Conservation (phyloP, 2,113 vertebrate genomes). For the Tichodroma muraria region DNA sequence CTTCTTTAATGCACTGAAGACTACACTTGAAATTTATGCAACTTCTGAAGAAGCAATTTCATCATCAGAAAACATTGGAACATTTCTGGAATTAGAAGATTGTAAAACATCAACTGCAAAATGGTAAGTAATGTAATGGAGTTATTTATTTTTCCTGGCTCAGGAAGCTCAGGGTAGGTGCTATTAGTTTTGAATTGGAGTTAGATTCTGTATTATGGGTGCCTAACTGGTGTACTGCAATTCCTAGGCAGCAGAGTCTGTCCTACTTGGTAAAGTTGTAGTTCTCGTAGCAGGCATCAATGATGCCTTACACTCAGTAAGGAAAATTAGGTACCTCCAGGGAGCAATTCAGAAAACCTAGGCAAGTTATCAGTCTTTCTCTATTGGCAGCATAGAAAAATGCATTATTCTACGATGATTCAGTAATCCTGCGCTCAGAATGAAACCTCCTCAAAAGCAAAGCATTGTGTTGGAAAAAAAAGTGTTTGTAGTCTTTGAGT, state of each 20-base stretch:
- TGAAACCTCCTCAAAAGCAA: background rate
- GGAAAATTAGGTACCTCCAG: background rate
- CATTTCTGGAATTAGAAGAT: background rate
- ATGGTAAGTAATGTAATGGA: background rate
- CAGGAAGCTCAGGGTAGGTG: background rate
- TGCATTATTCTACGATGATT: background rate
- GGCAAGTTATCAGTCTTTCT: background rate
- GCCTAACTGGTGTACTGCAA: background rate
- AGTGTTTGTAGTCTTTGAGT: background rate
- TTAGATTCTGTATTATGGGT: background rate
- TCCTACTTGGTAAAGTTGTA: background rate
- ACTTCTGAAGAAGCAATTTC: background rate
- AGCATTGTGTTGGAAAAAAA: background rate
- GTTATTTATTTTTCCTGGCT: background rate
- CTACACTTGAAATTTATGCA: background rate
- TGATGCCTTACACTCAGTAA: background rate
- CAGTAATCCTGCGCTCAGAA: background rate
- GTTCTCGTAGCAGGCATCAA: background rate
- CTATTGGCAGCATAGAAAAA: background rate
- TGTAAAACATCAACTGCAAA: background rate
- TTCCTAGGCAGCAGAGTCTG: background rate
- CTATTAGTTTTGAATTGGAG: background rate
- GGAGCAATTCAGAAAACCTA: background rate
- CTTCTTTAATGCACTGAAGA: background rate
- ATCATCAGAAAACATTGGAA: background rate